Evolutionary conservation across 2,797 vertebrate genomes (phyloP).

Genomic region (Acanthopagrus latus): DNA sequence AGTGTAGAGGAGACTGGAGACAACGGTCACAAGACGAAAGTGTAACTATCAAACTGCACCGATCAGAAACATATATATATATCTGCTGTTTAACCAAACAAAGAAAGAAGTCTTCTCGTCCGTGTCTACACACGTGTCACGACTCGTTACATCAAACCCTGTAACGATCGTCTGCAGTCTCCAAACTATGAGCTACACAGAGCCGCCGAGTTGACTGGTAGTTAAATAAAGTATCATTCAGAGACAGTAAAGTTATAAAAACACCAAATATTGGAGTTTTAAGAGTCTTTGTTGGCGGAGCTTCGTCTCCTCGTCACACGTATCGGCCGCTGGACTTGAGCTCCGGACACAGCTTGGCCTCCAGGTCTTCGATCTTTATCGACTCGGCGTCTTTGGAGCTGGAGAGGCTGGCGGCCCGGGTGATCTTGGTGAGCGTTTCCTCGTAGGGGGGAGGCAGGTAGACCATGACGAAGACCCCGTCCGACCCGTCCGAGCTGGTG

Average conservation of each 20-base stretch:
- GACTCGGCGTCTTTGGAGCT: constrained; percentile 80
- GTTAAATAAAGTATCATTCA: neutral
- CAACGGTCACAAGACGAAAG: no score
- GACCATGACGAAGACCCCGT: constrained; percentile 83
- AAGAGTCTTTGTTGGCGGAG: neutral
- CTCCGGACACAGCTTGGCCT: constrained; percentile 78
- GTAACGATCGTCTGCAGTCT: no score
- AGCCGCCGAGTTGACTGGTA: constrained; percentile 1
- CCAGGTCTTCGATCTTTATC: constrained; percentile 78
- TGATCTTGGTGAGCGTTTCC: constrained; percentile 88
- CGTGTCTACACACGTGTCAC: no score
- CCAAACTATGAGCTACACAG: constrained; percentile 1
- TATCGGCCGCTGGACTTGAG: constrained; percentile 63
- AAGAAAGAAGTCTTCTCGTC: no score
- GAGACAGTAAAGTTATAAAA: constrained; percentile 13
- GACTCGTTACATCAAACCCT: no score
- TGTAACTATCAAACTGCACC: no score
- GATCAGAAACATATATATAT: no score
- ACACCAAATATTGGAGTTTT: constrained; percentile 21
- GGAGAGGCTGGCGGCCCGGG: constrained; percentile 81
- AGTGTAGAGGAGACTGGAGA: no score
- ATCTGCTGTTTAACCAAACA: no score
- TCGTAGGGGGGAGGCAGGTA: constrained; percentile 90
- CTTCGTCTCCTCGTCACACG: constrained; percentile 50
- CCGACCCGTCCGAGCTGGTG: constrained; percentile 80